Conservation (phyloP, 2,113 vertebrate genomes). For the Cebidichthys violaceus region DNA sequence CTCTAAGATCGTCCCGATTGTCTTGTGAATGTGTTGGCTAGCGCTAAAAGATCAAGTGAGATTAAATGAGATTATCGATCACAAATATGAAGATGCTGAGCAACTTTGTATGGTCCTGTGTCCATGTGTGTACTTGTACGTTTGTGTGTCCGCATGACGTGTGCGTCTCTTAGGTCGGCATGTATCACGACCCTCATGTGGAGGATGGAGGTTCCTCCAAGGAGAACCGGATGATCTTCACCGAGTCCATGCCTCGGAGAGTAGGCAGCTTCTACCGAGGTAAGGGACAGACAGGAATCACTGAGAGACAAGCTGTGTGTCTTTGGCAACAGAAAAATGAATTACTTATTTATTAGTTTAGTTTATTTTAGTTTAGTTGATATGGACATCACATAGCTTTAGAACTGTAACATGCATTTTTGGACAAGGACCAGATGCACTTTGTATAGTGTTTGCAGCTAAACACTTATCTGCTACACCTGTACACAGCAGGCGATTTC, state of each 20-base stretch:
- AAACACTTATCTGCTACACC: background rate
- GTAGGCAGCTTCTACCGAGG: conserved; percentile 99
- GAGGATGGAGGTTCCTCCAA: conserved; percentile 94
- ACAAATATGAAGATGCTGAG: conserved; percentile 4
- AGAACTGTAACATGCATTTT: no score
- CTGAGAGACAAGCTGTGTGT: background rate
- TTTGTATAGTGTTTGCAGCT: no score
- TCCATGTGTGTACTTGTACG: conserved; percentile 9
- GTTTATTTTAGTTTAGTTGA: background rate
- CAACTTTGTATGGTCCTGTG: conserved; percentile 18
- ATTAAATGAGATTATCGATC: background rate
- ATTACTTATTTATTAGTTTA: background rate
- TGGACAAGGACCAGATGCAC: no score
- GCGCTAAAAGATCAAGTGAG: conserved; percentile 6
- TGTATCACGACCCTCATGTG: conserved; percentile 93
- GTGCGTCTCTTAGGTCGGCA: conserved; percentile 84
- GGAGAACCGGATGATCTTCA: conserved; percentile 97
- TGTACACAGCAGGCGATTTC: background rate
- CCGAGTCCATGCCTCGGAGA: conserved; percentile 96
- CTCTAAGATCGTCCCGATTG: conserved; percentile 51
- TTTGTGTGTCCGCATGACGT: conserved; percentile 29
- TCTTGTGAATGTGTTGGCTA: conserved; percentile 50
- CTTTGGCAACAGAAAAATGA: background rate
- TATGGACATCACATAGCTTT: background rate
- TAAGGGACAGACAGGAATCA: conserved; percentile 62